Evolutionary conservation across 1,140 invertebrate species (phyloP), one percentile per base, ranked within the genome.

Genomic region (Venustaconcha ellipsiformis): DNA sequence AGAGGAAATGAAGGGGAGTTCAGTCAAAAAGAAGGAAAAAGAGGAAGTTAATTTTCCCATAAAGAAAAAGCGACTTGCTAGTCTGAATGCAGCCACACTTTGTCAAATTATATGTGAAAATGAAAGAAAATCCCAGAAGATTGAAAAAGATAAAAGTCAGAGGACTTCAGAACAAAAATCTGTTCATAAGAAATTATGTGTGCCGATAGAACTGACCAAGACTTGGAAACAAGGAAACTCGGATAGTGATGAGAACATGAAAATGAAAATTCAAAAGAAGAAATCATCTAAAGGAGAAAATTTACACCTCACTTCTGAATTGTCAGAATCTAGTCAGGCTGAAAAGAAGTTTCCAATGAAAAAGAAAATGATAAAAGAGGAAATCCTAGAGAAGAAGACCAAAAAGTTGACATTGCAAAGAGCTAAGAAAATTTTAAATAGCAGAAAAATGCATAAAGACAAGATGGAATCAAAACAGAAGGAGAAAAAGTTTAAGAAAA

Each of bases 21-120:
- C 37, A 63, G 57, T 48, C 8, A 56, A 57, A 62, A 72, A 62
- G 20, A 30, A 71, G 20, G 72, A 30, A 60, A 77, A 67, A 67
- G 56, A 67, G 15, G 67, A 77, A 26, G 17, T 70, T n/a, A 30
- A 57, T 48, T 68, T 77, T 60, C 64, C 75, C 18, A 26, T 20
- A 48, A 72, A 55, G 56, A 63, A 76, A 18, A 83, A 82, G 74
- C 65, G 84, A 55, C 83, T 84, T 68, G 84, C 84, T 14, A 86
- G 84, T 73, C 64, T 86, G 17, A 83, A 82, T 79, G 84, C 84
- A 26, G 75, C 74, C 48, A 78, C 77, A 48, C 79, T 78, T 67
- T 78, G 84, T 18, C 82, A 86, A 60, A 84, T 86, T 55, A 62
- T 84, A 57, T 84, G 72, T 78, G 83, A 84, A 57, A 84, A 78